A percentile compares a stretch with the other conserved stretches of the same genome.
Conservation (phyloP, 2,113 vertebrate species). For the Bostrychus sinensis region DNA sequence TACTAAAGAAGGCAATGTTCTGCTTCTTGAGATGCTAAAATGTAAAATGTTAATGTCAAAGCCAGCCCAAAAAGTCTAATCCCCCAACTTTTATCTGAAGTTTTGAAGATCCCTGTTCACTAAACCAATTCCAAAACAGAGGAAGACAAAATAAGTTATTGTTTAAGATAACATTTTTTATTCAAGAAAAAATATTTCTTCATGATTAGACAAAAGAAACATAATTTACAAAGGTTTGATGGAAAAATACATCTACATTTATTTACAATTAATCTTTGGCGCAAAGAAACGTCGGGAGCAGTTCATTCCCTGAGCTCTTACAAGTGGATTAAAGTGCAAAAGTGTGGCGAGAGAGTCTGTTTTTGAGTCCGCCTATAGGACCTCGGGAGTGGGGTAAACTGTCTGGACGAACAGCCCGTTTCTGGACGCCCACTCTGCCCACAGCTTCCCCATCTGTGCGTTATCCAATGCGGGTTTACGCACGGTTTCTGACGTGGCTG, state of each 20-base stretch:
- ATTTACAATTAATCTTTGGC: constrained; percentile 80
- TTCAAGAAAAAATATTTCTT: constrained; percentile 80
- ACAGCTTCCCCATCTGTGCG: constrained; percentile 58
- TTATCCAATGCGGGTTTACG: constrained; percentile 53
- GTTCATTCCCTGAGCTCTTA: constrained; percentile 47
- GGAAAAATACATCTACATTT: constrained; percentile 77
- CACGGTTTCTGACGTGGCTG: constrained; percentile 77
- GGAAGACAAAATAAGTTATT: background rate
- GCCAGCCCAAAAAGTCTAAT: too few relatives aligned
- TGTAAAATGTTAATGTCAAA: too few relatives aligned
- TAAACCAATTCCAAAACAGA: too few relatives aligned
- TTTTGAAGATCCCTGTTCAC: too few relatives aligned
- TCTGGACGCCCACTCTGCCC: constrained; percentile 77
- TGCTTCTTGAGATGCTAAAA: too few relatives aligned
- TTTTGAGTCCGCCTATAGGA: constrained; percentile 41
- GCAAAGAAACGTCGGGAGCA: constrained; percentile 56
- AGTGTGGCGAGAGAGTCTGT: constrained; percentile 26
- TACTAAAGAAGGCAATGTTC: too few relatives aligned
- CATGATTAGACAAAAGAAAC: constrained; percentile 62
- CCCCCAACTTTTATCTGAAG: too few relatives aligned
- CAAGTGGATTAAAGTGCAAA: constrained; percentile 73
- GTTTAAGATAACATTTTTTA: constrained; percentile 56
- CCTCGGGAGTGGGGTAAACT: constrained; percentile 57
- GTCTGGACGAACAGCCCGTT: constrained; percentile 65
- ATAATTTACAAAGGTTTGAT: constrained; percentile 79